Base-by-base conservation (phyloP, 2,113 vertebrate genomes). In the Bagarius yarrelli region DNA sequence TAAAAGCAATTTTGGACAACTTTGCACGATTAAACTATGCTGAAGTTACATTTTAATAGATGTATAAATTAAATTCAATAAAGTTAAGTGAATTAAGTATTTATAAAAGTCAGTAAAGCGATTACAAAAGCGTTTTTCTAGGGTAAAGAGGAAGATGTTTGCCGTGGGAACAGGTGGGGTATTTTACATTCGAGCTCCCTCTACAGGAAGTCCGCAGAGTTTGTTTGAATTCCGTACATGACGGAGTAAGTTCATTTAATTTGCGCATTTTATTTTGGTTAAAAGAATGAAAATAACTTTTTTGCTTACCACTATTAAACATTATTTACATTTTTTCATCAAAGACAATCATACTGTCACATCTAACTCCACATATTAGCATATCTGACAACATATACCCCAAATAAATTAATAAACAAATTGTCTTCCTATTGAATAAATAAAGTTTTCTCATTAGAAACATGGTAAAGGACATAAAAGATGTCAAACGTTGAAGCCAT, bases 131-230 rank as follows among this genome's bases (percentile, higher is more conserved):
- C 13, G 16, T 50, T 18, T 18, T 27, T 14, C 19, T 27, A 9
- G 8, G 40, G 70, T 9, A 25, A 34, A 56, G 63, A 52, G 19
- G 27, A 53, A 59, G 47, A 34, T 57, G n/a, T 44, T 53, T 56
- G n/a, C 61, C 69, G 76, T 52, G 71, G 70, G 71, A 57, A 78
- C 76, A 82, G n/a, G 47, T 69, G 76, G 76, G 55, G 63, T 80
- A 44, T 32, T 85, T 76, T 64, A 79, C 78, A 59, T 69, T 75
- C 78, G 64, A 83, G 84, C 84, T 69, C 81, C 84, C 81, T 83
- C 84, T 85, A 57, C 74, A 85, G 84, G 40, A 61, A 64, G 27
- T 21, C 69, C 13, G 60, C 1, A 47, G 30, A 44, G 57, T 21
- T 50, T 6, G 2, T 57, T 34, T 64, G 52, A 63, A 74, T 74